phyloP scores from a whole-genome alignment of 2,888 invertebrate species.

The Nymphalis c-album region DNA sequence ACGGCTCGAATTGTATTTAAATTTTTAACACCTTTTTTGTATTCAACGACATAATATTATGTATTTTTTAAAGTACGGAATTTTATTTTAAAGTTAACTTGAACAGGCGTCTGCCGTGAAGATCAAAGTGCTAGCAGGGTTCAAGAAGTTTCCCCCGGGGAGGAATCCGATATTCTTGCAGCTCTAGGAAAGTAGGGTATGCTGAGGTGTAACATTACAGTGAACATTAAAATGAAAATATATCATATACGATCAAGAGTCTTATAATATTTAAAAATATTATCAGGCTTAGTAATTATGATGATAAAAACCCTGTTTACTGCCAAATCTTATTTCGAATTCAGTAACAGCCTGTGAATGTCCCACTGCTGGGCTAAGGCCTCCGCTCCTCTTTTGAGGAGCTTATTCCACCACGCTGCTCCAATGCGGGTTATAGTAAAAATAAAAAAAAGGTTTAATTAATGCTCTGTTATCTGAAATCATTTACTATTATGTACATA shows the following conservation, averaged over 20 bases:
- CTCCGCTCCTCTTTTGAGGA: no score
- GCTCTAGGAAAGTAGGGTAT: conserved; percentile 8
- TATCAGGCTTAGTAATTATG: background rate
- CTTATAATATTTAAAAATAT: background rate
- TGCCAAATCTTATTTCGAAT: no score
- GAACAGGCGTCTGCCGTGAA: conserved; percentile 15
- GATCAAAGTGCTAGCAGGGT: conserved; percentile 20
- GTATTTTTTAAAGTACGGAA: background rate
- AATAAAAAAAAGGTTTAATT: no score
- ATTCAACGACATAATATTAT: background rate
- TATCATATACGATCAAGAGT: background rate
- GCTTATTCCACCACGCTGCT: no score
- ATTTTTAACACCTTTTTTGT: background rate
- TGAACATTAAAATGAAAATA: background rate
- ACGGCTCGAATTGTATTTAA: background rate
- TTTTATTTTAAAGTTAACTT: conserved; percentile 10
- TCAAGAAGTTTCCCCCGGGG: conserved; percentile 20
- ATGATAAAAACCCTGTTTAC: no score
- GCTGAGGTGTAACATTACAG: conserved; percentile 10
- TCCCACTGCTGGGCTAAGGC: no score
- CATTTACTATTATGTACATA: no score
- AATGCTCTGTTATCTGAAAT: no score
- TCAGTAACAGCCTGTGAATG: no score
- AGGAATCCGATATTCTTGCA: conserved; percentile 21
- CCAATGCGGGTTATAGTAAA: no score